Percentiles rank a stretch among this genome's conserved stretches.
Evolutionary conservation across 2,113 vertebrate genomes (phyloP).

Genomic region (Hipposideros armiger): DNA sequence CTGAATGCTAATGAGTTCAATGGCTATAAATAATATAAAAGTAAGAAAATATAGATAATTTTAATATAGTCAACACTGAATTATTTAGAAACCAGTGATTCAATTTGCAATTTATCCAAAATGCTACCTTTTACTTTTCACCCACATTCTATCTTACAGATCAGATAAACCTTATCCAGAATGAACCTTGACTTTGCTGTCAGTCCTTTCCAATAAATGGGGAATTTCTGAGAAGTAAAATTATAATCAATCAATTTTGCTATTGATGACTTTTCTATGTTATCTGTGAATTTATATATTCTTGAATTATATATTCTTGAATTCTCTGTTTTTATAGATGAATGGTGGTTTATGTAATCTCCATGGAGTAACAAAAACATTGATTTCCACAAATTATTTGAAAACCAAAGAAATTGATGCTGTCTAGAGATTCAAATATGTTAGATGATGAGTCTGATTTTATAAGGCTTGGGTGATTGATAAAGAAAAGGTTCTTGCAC

Average conservation of each 20-base stretch:
- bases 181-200: background rate
- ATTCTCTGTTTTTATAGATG: background rate
- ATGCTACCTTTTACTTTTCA: background rate
- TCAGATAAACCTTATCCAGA: background rate
- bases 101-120: background rate
- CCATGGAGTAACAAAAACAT: background rate
- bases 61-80: background rate
- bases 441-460: background rate
- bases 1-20: background rate
- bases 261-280: background rate
- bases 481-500: background rate
- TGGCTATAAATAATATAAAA: background rate
- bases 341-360: background rate
- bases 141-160: background rate
- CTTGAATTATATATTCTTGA: constrained; percentile 1
- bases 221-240: background rate
- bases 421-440: background rate
- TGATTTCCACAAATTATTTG: background rate
- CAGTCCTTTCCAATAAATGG: background rate
- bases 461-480: background rate
- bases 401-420: background rate
- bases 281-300: background rate
- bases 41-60: background rate
- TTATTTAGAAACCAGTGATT: background rate
- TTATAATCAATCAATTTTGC: background rate